These are phyloP conservation scores for Heliconius hermathena DNA, from an alignment of 1,140 invertebrate genomes.

Conservation along the genomic window DNA sequence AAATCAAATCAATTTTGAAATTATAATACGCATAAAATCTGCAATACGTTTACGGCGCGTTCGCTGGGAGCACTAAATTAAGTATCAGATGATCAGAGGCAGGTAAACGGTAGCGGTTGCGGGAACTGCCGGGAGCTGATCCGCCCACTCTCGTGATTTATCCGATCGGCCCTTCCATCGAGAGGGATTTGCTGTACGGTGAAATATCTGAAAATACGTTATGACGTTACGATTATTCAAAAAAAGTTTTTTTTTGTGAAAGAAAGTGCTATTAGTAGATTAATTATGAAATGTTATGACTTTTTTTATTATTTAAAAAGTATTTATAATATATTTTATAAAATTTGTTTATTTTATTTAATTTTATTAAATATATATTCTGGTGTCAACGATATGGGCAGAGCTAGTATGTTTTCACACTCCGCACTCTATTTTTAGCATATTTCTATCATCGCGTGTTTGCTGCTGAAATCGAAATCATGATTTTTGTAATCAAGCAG, in stretches of 20 bases:
- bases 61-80: constrained; percentile 68
- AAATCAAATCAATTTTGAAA: constrained; percentile 46
- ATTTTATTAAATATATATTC: neutral
- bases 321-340: neutral
- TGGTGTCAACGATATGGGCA: too few relatives aligned
- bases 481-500: too few relatives aligned
- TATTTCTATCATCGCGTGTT: neutral
- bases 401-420: neutral
- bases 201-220: constrained; percentile 68
- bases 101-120: constrained; percentile 79
- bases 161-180: constrained; percentile 55
- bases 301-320: neutral
- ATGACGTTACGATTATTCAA: too few relatives aligned
- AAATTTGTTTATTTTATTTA: neutral
- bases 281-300: neutral
- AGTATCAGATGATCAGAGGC: constrained; percentile 76
- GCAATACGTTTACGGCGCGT: constrained; percentile 46
- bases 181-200: constrained; percentile 63
- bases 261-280: neutral
- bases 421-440: neutral
- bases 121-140: constrained; percentile 45
- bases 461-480: too few relatives aligned
- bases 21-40: constrained; percentile 38
- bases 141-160: constrained; percentile 76
- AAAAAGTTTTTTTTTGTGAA: too few relatives aligned